Evolutionary conservation across 2,113 vertebrate genomes (phyloP), one percentile per base, ranked within the genome.

Genomic region (Geococcyx californianus): DNA sequence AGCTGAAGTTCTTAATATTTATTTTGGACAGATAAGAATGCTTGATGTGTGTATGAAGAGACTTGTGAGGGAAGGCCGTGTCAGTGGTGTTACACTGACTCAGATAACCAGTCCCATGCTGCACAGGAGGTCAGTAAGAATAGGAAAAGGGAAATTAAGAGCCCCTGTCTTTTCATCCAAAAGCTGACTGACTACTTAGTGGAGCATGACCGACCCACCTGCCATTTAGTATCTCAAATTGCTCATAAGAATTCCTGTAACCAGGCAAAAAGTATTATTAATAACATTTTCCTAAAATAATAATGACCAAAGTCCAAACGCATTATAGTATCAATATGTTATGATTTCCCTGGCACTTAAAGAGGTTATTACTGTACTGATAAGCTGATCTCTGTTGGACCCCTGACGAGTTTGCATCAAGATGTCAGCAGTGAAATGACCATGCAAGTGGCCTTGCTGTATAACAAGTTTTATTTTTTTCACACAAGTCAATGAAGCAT

Each of bases 401-500:
- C 49, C 77, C 18, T 31, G 9, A 66, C 67, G 80, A 58, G 40
- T 33, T 88, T 44, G 4, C 78, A 91, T 92, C 12, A 11, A 85
- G 70, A 86, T 85, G 91, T 94, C 94, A 96, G 89, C 93, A 80
- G 68, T 3, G 13, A 76, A 91, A 91, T 91, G 95, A 85, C 88
- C 90, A 84, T 38, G 79, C 73, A 90, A 91, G 91, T 93, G 84
- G 70, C 88, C 93, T 96, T 91, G 76, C 90, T 95, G 69, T 77
- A 95, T 68, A 94, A 85, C 66, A 82, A 79, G 40, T 75, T 86
- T 64, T 72, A 40, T 4, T 95, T 96, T 86, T 83, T 95, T 80
- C 78, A 94, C 66, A 87, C 55, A 91, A 95, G 75, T 69, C 95
- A 97, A 7, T 94, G 95, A 95, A 95, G 91, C 89, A 87, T 55